Percentiles rank a stretch among this genome's conserved stretches.
These are phyloP conservation scores for Ormia ochracea DNA, from an alignment of 2,888 invertebrate genomes.

Conservation along the genomic window DNA sequence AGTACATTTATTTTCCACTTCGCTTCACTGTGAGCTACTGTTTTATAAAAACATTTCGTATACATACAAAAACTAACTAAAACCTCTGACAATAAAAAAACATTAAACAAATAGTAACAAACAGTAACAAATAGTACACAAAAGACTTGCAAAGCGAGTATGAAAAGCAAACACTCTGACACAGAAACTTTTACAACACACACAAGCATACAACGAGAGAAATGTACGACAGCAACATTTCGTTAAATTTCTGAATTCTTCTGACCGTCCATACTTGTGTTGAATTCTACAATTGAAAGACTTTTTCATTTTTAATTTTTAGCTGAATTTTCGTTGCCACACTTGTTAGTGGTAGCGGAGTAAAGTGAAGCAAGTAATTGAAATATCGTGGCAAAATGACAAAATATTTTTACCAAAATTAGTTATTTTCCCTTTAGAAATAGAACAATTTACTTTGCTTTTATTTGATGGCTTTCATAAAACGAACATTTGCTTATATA, in stretches of 20 bases:
- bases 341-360: background rate
- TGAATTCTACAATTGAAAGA: background rate
- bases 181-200: background rate
- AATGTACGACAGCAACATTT: too few relatives aligned
- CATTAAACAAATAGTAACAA: conserved; percentile 35
- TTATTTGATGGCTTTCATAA: too few relatives aligned
- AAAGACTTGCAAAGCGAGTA: background rate
- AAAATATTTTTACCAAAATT: conserved; percentile 37
- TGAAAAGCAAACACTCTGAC: background rate
- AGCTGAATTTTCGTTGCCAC: background rate
- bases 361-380: background rate
- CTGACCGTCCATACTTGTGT: background rate
- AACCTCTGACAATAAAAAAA: conserved; percentile 24
- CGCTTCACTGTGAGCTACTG: background rate
- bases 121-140: conserved; percentile 7
- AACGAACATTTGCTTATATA: background rate
- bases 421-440: conserved; percentile 30
- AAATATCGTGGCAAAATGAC: conserved; percentile 37
- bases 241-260: conserved; percentile 3
- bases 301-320: background rate
- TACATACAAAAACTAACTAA: conserved; percentile 22
- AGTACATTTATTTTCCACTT: too few relatives aligned
- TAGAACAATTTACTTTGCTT: conserved; percentile 15
- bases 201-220: background rate
- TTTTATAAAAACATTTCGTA: background rate